Evolutionary conservation across 1,140 invertebrate species (phyloP).

Genomic region (Mesaphorura yosii): DNA sequence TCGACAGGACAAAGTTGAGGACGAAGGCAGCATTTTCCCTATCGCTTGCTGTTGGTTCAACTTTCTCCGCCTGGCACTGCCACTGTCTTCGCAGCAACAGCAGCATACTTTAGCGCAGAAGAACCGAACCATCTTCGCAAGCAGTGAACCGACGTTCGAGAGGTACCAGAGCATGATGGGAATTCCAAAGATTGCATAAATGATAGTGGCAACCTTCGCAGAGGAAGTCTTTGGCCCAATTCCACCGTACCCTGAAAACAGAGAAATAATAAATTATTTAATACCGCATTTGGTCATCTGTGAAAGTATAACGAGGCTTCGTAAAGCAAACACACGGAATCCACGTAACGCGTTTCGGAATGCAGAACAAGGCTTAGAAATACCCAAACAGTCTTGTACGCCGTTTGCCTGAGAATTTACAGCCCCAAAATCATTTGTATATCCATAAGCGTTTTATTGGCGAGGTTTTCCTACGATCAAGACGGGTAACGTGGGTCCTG

Average conservation of each 20-base stretch:
- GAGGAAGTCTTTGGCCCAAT: constrained; percentile 34
- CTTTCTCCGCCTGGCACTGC: not conserved
- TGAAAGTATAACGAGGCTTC: not conserved
- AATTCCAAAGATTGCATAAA: constrained; percentile 34
- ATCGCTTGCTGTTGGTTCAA: not conserved
- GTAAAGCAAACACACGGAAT: too few species aligned
- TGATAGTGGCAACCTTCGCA: constrained; percentile 34
- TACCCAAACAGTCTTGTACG: too few species aligned
- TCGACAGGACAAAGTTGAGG: constrained; percentile 10
- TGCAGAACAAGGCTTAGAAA: too few species aligned
- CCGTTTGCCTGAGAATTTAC: too few species aligned
- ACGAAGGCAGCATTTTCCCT: constrained; percentile 13
- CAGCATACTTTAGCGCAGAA: constrained; percentile 40
- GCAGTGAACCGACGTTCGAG: constrained; percentile 33
- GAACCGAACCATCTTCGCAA: constrained; percentile 39
- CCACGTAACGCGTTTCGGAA: too few species aligned
- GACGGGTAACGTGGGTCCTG: too few species aligned
- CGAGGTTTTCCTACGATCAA: too few species aligned
- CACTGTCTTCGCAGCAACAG: constrained; percentile 31
- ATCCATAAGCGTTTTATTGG: too few species aligned
- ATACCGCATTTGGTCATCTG: not conserved
- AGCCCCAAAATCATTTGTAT: not conserved
- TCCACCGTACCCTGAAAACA: constrained; percentile 33
- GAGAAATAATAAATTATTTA: constrained; percentile 14
- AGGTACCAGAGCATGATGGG: constrained; percentile 35